Evolutionary conservation across 1,140 invertebrate genomes (phyloP).

Genomic region (Trichomalopsis sarcophagae): DNA sequence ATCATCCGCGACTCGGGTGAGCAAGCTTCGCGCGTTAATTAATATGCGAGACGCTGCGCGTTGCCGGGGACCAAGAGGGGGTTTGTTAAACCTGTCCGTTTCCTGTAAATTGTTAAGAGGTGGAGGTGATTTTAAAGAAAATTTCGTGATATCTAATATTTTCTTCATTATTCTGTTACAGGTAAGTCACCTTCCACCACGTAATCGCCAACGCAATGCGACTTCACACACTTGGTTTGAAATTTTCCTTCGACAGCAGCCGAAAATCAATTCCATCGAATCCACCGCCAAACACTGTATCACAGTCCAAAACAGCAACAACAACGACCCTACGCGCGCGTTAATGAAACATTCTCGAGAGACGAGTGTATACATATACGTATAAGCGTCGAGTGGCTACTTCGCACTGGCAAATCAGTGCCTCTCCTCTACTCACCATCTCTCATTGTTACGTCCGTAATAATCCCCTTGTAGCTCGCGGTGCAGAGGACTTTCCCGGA

Average conservation of each 20-base stretch:
- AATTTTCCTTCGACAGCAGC: not conserved
- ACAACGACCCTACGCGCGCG: not conserved
- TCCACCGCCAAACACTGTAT: not conserved
- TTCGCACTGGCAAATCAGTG: conserved; percentile 17
- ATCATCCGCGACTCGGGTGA: not conserved
- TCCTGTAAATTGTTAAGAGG: not conserved
- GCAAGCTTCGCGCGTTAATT: not conserved
- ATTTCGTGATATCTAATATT: not conserved
- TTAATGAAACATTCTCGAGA: conserved; percentile 20
- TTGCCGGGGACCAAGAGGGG: not conserved
- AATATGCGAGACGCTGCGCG: not conserved
- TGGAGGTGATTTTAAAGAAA: too few relatives aligned
- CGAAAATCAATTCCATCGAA: not conserved
- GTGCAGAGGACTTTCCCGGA: not conserved
- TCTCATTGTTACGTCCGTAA: conserved; percentile 56
- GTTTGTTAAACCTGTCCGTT: not conserved
- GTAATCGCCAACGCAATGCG: too few relatives aligned
- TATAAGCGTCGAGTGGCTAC: conserved; percentile 1
- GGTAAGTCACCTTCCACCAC: not conserved
- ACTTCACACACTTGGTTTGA: not conserved
- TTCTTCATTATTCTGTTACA: conserved; percentile 13
- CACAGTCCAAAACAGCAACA: not conserved
- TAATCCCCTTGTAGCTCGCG: conserved; percentile 29
- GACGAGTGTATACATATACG: not conserved
- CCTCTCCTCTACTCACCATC: not conserved